Conservation (phyloP, 2,797 vertebrate species). For the Ibycter americanus region DNA sequence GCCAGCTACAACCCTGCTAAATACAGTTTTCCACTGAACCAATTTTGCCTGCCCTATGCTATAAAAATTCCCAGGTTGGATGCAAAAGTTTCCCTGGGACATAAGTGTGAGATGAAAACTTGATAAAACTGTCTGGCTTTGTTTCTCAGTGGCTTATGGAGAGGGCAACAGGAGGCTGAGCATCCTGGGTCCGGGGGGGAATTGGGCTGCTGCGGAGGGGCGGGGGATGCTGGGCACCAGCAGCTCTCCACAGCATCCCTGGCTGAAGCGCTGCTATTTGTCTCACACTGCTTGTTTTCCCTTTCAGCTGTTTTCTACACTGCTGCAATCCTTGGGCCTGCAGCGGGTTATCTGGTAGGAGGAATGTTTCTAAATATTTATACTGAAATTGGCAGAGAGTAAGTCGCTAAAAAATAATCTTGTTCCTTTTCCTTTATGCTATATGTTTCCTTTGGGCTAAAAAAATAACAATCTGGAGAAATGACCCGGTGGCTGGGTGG, state of each 20-base stretch:
- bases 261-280: accelerated
- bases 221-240: not conserved
- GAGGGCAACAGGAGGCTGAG: not conserved
- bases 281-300: not conserved
- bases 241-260: not conserved
- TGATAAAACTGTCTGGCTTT: not conserved
- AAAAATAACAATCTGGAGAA: not conserved
- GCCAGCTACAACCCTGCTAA: not conserved
- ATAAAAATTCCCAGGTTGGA: not conserved
- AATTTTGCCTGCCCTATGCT: not conserved
- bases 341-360: constrained; percentile 93
- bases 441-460: constrained; percentile 31
- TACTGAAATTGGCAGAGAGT: constrained; percentile 86
- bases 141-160: not conserved
- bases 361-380: constrained; percentile 92
- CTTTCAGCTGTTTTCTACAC: constrained; percentile 92
- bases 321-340: constrained; percentile 92
- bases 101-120: accelerated
- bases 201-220: accelerated
- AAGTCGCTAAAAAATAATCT: constrained; percentile 75
- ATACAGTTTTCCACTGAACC: not conserved
- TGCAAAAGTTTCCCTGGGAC: not conserved
- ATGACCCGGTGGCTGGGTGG: not conserved
- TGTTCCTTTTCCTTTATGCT: constrained; percentile 61
- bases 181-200: not conserved